phyloP scores from a whole-genome alignment of 2,797 vertebrate species.

The Tadarida brasiliensis region DNA sequence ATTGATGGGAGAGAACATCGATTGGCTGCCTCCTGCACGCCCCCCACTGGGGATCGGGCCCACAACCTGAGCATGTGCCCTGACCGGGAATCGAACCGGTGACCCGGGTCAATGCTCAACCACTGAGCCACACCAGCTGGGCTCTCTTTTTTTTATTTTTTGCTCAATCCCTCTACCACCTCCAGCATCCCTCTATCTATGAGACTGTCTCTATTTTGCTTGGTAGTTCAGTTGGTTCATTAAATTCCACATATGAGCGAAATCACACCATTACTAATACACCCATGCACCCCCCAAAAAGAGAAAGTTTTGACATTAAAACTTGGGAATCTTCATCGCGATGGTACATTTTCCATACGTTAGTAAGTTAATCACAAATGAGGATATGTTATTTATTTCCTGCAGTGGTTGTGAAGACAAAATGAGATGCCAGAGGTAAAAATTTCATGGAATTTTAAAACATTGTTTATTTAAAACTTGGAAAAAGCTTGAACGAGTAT shows the following conservation, averaged over 20 bases:
- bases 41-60: no score
- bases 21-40: no score
- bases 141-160: not conserved
- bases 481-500: not conserved
- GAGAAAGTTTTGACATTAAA: not conserved
- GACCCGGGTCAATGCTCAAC: no score
- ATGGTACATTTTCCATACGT: conserved; percentile 6
- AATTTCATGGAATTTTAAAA: not conserved
- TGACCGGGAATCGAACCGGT: no score
- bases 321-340: not conserved
- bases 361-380: conserved; percentile 40
- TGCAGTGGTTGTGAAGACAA: conserved; percentile 7
- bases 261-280: not conserved
- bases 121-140: no score
- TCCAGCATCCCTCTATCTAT: not conserved
- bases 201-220: not conserved
- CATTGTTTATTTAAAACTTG: not conserved
- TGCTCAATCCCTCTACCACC: not conserved
- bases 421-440: not conserved
- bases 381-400: conserved; percentile 37
- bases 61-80: no score
- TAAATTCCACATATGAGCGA: not conserved
- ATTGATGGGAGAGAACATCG: no score
- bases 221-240: not conserved
- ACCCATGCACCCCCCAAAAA: not conserved